Conservation (phyloP, 2,797 vertebrate genomes). For the Sphenopsis melanotis region DNA sequence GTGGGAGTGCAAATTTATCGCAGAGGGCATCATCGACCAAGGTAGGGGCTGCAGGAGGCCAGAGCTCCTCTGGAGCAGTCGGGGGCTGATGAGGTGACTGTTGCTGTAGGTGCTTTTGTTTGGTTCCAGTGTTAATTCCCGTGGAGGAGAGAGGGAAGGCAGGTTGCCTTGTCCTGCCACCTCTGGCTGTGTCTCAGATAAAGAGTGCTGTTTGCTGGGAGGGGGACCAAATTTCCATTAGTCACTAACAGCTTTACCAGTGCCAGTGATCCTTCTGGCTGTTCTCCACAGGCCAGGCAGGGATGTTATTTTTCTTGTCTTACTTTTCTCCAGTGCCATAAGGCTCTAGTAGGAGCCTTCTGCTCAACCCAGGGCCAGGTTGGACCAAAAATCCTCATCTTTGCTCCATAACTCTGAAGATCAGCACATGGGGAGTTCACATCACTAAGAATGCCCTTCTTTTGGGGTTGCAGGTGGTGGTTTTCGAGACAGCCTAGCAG, state of each 20-base stretch:
- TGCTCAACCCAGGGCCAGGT: not conserved
- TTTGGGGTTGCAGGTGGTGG: conserved; percentile 82
- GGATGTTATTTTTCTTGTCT: not conserved
- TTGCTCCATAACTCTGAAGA: not conserved
- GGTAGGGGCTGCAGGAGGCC: conserved; percentile 68
- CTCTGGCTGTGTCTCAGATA: not conserved
- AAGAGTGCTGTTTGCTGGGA: not conserved
- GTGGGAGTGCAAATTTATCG: conserved; percentile 99
- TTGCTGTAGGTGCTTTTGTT: not conserved
- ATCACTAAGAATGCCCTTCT: not conserved
- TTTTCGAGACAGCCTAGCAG: conserved; percentile 95
- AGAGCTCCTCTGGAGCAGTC: not conserved
- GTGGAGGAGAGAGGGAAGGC: not conserved
- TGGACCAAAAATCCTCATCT: not conserved
- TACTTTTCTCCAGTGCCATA: not conserved
- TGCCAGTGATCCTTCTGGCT: not conserved
- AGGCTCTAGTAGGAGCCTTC: not conserved
- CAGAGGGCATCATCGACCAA: conserved; percentile 98
- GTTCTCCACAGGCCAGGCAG: not conserved
- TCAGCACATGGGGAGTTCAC: not conserved
- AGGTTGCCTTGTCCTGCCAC: not conserved
- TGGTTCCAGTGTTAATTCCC: not conserved
- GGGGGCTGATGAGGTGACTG: not conserved
- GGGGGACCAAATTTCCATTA: not conserved
- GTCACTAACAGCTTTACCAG: not conserved